Evolutionary conservation across 2,797 vertebrate genomes (phyloP).

Genomic region (Galaxias olidus): DNA sequence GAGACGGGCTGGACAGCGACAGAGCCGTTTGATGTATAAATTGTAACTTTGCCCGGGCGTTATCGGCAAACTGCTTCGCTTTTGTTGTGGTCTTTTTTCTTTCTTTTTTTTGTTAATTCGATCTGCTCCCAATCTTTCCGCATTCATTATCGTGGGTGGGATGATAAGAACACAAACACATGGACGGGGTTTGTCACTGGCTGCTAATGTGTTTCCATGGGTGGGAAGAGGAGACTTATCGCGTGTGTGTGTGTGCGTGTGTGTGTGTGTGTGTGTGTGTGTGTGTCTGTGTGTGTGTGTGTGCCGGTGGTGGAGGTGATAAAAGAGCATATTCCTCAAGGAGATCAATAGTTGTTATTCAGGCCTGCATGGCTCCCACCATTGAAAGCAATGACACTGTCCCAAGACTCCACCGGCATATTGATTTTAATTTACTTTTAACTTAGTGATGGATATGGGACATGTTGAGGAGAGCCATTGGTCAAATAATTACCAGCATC

Average conservation of each 20-base stretch:
- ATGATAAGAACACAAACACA: slow-evolving; percentile 61
- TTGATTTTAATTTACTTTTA: slow-evolving; percentile 87
- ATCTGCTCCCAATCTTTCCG: slow-evolving; percentile 52
- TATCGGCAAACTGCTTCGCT: slow-evolving; percentile 55
- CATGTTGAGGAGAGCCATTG: slow-evolving; percentile 74
- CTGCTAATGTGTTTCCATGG: slow-evolving; percentile 45
- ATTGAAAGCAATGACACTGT: slow-evolving; percentile 71
- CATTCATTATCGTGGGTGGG: slow-evolving; percentile 56
- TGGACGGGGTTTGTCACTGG: slow-evolving; percentile 61
- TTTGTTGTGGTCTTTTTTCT: slow-evolving; percentile 43
- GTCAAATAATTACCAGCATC: slow-evolving; percentile 82
- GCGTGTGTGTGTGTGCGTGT: slow-evolving; percentile 47
- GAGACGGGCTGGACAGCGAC: slow-evolving; percentile 33
- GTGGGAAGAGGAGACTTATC: slow-evolving; percentile 59
- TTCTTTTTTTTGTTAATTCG: slow-evolving; percentile 22
- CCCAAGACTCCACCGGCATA: slow-evolving; percentile 69
- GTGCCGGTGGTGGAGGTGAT: slow-evolving; percentile 67
- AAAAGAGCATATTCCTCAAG: slow-evolving; percentile 78
- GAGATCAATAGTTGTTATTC: slow-evolving; percentile 83
- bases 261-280: slow-evolving; percentile 44
- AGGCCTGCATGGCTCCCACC: slow-evolving; percentile 68
- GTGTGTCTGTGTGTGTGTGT: slow-evolving; percentile 49
- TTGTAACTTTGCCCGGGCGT: slow-evolving; percentile 50
- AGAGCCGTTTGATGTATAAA: slow-evolving; percentile 65
- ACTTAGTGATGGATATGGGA: slow-evolving; percentile 84